phyloP scores from a whole-genome alignment of 2,113 vertebrate genomes.

The Asarcornis scutulata region DNA sequence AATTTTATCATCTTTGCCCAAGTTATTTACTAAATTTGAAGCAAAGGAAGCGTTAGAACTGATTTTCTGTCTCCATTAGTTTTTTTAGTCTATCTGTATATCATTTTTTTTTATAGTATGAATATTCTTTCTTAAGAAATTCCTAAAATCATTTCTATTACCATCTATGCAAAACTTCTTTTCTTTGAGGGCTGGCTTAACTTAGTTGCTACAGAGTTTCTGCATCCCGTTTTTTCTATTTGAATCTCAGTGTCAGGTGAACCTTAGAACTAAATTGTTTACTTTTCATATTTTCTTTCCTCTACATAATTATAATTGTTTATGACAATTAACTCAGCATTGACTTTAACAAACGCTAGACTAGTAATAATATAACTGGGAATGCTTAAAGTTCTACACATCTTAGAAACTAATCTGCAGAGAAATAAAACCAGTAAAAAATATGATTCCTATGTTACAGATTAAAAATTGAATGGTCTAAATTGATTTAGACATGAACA shows the following conservation, averaged over 20 bases:
- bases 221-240: neutral
- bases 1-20: neutral
- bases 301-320: neutral
- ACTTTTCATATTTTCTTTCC: neutral
- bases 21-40: neutral
- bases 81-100: neutral
- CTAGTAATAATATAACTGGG: neutral
- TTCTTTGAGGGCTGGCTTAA: neutral
- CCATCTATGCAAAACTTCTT: neutral
- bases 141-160: neutral
- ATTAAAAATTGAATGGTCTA: neutral
- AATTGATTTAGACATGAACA: neutral
- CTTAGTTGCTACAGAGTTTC: neutral
- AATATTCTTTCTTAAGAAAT: neutral
- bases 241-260: neutral
- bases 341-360: conserved; percentile 2
- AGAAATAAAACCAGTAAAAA: neutral
- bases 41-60: neutral
- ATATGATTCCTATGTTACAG: neutral
- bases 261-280: neutral
- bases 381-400: neutral
- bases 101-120: neutral
- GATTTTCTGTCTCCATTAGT: neutral
- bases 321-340: neutral
- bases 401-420: neutral